These are phyloP conservation scores for Muscidifurax raptorellus DNA, from an alignment of 1,140 invertebrate genomes.

Conservation along the genomic window DNA sequence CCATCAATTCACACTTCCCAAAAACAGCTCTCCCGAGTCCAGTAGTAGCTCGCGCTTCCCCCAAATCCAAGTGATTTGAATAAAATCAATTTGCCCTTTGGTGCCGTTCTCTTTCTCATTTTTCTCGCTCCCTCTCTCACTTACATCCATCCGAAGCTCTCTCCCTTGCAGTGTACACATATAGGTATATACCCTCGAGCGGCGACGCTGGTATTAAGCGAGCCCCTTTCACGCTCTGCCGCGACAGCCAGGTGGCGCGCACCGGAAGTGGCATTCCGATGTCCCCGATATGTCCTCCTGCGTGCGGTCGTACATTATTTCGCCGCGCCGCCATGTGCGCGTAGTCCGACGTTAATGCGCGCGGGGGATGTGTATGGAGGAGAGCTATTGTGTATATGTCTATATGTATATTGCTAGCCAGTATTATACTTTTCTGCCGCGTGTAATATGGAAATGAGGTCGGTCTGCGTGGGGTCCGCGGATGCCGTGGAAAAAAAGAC, in stretches of 20 bases:
- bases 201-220: background rate
- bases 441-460: conserved; percentile 65
- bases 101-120: conserved; percentile 18
- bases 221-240: conserved; percentile 18
- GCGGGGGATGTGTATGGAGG: background rate
- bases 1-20: conserved; percentile 34
- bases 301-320: conserved; percentile 13
- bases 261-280: conserved; percentile 69
- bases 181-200: background rate
- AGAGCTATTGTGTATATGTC: background rate
- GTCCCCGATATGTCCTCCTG: conserved; percentile 51
- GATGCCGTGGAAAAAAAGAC: background rate
- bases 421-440: background rate
- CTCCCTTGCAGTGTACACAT: background rate
- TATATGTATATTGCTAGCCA: background rate
- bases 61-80: conserved; percentile 34
- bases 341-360: conserved; percentile 14
- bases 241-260: conserved; percentile 49
- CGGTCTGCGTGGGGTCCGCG: conserved; percentile 47
- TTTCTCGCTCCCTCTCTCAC: background rate
- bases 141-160: background rate
- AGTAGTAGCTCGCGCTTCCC: background rate
- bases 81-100: conserved; percentile 46
- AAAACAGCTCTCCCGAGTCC: background rate
- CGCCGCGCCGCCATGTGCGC: conserved; percentile 36